Evolutionary conservation across 23 tunicate genomes (phyloP), one percentile per base, ranked within the genome.

Genomic region (Oikopleura albicans): DNA sequence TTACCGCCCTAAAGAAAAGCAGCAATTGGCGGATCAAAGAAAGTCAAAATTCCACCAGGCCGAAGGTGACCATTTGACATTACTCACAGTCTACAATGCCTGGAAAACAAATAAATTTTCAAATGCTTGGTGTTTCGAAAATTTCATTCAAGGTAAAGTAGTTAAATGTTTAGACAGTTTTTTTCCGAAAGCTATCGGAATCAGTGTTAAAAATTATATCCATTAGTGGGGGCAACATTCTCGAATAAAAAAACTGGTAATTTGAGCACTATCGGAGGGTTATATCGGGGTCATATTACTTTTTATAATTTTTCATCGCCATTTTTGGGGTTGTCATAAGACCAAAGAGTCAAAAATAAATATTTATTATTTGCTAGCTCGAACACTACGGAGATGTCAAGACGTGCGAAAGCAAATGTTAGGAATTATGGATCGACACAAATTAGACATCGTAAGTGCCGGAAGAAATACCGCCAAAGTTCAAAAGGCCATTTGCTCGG

Each of bases 31-130:
- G 38, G 99, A 95, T 83, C 96, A 95, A 83, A 88, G 88, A 41
- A 90, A 95, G 76, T 91, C 96, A 1, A 95, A 95, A 41, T 95
- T 95, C 41, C 96, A 90, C 85, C 96, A 90, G 85, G 84, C 39
- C 0, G 99, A 90, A 84, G 99, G 99, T 0, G 99, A 95, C 40
- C 96, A 88, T 66, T 66, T 95, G 41, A 95, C 99, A 0, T 49
- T 95, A 86, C 85, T 90, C 33, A 87, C 96, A 31, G 99, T 95
- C 35, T 95, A 95, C 75, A 90, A 95, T 56, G 88, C 96, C 0
- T 95, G 99, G 99, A 93, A 93, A 84, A 92, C 88, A 76, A 93
- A 93, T 63, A 93, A 93, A 56, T 93, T 93, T 76, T 89, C 94
- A 49, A 93, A 93, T 35, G 91, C 91, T 0, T 93, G 98, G 98